A percentile compares a stretch with the other conserved stretches of the same genome.
Evolutionary conservation across 2,888 invertebrate genomes (phyloP).

Genomic region (Melieria picta): DNA sequence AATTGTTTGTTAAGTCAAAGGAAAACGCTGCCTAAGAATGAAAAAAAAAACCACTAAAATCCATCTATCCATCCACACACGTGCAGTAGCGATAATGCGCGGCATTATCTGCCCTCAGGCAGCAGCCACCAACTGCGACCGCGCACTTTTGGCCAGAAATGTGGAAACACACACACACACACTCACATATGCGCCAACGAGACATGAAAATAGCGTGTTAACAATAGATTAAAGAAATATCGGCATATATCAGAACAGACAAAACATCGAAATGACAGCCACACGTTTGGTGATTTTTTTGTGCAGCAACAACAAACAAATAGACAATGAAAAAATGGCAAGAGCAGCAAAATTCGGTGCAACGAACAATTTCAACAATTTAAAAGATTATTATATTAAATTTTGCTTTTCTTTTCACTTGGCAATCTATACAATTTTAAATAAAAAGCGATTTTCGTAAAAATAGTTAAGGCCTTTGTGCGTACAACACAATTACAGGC

Average conservation of each 20-base stretch:
- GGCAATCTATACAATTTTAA: constrained; percentile 8
- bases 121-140: constrained; percentile 40
- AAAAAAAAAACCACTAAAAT: background rate
- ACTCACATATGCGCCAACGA: constrained; percentile 30
- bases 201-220: background rate
- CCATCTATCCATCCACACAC: background rate
- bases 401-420: constrained; percentile 34
- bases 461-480: constrained; percentile 21
- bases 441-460: constrained; percentile 25
- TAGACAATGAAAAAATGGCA: constrained; percentile 9
- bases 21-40: background rate
- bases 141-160: constrained; percentile 51
- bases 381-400: constrained; percentile 60
- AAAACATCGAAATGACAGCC: background rate
- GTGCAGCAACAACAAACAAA: background rate
- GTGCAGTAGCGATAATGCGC: background rate
- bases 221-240: background rate
- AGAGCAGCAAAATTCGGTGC: constrained; percentile 20
- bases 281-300: background rate
- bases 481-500: background rate
- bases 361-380: constrained; percentile 50
- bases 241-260: background rate
- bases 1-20: background rate
- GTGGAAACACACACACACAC: constrained; percentile 46
- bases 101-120: background rate